Percentiles rank a stretch among this genome's conserved stretches.
Conservation (phyloP, 2,797 vertebrate species). For the Sebastes glaucus region DNA sequence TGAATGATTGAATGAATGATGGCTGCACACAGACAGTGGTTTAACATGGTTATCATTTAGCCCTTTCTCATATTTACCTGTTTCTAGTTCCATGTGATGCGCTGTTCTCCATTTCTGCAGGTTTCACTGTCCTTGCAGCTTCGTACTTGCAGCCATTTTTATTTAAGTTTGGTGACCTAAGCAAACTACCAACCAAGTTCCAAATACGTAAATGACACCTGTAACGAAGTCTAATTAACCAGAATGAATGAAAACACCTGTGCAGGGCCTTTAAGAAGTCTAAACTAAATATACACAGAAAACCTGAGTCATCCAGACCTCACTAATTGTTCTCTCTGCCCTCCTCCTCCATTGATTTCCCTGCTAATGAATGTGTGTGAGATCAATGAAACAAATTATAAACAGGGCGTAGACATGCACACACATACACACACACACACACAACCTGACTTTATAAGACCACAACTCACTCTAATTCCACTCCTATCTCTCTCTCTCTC, state of each 20-base stretch:
- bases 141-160: neutral
- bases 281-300: neutral
- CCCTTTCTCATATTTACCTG: neutral
- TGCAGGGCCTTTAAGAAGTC: neutral
- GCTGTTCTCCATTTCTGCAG: neutral
- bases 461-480: constrained; percentile 2
- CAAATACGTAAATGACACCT: neutral
- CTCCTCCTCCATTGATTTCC: constrained; percentile 45
- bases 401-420: neutral
- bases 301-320: constrained; percentile 51
- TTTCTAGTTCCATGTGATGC: neutral
- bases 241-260: neutral
- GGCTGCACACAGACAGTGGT: neutral
- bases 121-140: neutral
- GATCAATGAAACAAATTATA: constrained; percentile 50
- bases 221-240: neutral
- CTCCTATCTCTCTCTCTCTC: neutral
- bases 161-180: neutral
- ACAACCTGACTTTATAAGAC: constrained; percentile 2
- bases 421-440: neutral
- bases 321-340: constrained; percentile 39
- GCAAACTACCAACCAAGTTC: neutral
- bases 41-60: neutral
- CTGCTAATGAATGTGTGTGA: constrained; percentile 30
- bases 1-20: neutral